Evolutionary conservation across 2,888 invertebrate species (phyloP), one percentile per base, ranked within the genome.

Genomic region (Cantharis rufa): DNA sequence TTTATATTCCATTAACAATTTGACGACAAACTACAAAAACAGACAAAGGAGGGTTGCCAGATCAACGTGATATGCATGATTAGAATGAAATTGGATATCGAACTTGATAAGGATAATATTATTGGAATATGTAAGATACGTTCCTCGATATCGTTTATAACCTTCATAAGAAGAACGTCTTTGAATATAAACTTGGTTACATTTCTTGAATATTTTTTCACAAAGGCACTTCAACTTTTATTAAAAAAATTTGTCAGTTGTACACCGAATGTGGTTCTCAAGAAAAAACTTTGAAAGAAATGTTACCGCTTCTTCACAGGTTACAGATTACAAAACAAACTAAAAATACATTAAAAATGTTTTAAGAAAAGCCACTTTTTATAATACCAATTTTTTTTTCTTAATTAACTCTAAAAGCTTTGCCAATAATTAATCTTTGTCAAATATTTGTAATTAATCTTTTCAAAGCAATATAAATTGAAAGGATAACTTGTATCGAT

Each of bases 381-480:
- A 21, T 13, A n/a, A 7, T 9, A n/a, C 13, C 0, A 48, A 48
- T n/a, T 21, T 66, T 66, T n/a, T 21, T 66, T 24, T 24, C 64
- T 21, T 24, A 66, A 66, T 66, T 66, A 66, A 66, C 13, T 13
- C 24, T 66, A 66, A 66, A 66, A 66, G 64, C 64, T 9, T 66
- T 66, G 21, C 21, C 24, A 66, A 66, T 24, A 64, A 72, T 72
- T 66, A 72, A 72, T 72, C 72, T 48, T 66, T 66, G 66, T 72
- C 72, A 21, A 72, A 64, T 68, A 48, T 72, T 72, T 72, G 72
- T 72, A 72, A 72, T 72, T 72, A 72, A 72, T 72, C 72, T 72
- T 68, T 72, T 21, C 61, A 61, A 64, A 61, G 48, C 24, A 21
- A 66, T 15, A 72, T 66, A 72, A 72, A 72, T 66, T 66, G 24